Evolutionary conservation across 1,140 invertebrate species (phyloP), one percentile per base, ranked within the genome.

Genomic region (Hylyphantes graminicola): DNA sequence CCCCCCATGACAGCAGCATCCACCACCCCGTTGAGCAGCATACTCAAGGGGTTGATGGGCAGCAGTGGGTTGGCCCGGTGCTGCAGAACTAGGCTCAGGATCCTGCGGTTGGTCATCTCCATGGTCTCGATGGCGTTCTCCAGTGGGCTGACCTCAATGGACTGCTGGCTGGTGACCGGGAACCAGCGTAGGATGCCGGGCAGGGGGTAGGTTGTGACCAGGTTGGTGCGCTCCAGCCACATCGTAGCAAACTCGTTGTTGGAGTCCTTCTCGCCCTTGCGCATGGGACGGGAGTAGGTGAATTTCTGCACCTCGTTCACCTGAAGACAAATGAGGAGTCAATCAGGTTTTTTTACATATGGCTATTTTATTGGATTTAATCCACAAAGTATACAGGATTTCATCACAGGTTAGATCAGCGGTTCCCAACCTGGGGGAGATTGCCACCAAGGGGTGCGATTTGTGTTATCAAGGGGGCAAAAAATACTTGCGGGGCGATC

Each of bases 1-100:
- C 96, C 96, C 19, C 96, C 96, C 92, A 95, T 97, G 0, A 98
- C 96, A 15, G 95, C 95, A 19, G 96, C 93, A 91, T 98, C 96
- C 2, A 98, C 92, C 81, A 97, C 94, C 53, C 95, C 96, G 87
- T 94, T 95, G 0, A 98, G 90, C 88, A 95, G 94, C 93, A 97
- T 93, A 82, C 94, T 95, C 35, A 98, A 91, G 8, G 93, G 93
- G 89, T 95, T 95, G 0, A 96, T 89, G 10, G 93, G 92, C 67
- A 95, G 90, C 68, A 88, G 91, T n/a, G 92, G 91, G 87, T 95
- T 93, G 67, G 90, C 90, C 86, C 91, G 91, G 88, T 95, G 93
- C 10, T 93, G 91, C 61, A 94, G 90, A 19, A 97, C 93, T 59
- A 95, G 88, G 72, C 93, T 92, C 64, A 92, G 91, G 11, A 98